Percentiles rank a stretch among this genome's conserved stretches.
phyloP scores from a whole-genome alignment of 2,888 invertebrate species.

The Helicoverpa assulta region DNA sequence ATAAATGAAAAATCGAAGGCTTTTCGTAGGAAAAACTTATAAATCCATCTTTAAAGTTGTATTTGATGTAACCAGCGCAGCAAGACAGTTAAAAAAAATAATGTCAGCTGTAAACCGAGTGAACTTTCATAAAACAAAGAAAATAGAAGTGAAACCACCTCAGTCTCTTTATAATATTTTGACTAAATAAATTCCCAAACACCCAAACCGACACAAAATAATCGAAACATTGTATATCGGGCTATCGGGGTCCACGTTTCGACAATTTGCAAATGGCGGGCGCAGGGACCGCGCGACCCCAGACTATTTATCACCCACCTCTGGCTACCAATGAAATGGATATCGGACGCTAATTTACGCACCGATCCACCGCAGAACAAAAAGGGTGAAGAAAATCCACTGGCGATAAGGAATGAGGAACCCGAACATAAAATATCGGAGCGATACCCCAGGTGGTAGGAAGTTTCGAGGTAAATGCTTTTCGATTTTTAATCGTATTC shows the following conservation, averaged over 20 bases:
- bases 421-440: neutral
- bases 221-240: conserved; percentile 47
- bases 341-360: conserved; percentile 62
- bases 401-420: neutral
- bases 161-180: too few relatives aligned
- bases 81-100: too few relatives aligned
- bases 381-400: conserved; percentile 8
- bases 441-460: neutral
- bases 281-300: conserved; percentile 52
- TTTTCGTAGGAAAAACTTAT: neutral
- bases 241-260: conserved; percentile 58
- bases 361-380: conserved; percentile 19
- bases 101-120: too few relatives aligned
- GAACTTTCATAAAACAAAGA: too few relatives aligned
- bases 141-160: too few relatives aligned
- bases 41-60: too few relatives aligned
- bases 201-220: conserved; percentile 7
- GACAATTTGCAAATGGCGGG: conserved; percentile 69
- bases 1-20: conserved; percentile 26
- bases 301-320: conserved; percentile 64
- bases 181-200: too few relatives aligned
- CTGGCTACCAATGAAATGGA: conserved; percentile 49
- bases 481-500: neutral
- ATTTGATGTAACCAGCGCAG: too few relatives aligned
- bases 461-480: neutral